Conservation (phyloP, 2,888 invertebrate genomes). For the Polia nebulosa region DNA sequence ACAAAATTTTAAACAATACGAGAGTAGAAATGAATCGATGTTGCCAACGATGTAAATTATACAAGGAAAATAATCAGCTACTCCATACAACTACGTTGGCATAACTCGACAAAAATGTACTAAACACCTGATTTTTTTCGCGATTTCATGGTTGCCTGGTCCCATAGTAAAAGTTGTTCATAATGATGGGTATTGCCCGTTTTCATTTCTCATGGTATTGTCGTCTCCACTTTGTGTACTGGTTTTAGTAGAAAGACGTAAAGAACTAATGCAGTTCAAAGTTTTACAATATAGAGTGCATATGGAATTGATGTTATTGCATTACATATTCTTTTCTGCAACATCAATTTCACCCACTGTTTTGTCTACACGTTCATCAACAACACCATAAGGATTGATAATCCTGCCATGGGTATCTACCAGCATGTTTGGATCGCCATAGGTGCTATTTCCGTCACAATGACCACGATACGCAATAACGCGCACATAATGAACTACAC, state of each 20-base stretch:
- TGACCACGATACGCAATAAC: slow-evolving; percentile 39
- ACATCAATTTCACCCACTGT: not conserved
- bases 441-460: slow-evolving; percentile 35
- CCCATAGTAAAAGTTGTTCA: no score
- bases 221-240: no score
- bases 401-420: not conserved
- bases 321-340: not conserved
- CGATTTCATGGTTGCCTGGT: no score
- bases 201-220: no score
- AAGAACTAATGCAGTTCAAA: not conserved
- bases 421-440: slow-evolving; percentile 12
- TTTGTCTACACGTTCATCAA: not conserved
- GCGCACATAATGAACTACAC: slow-evolving; percentile 36
- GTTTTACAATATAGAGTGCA: not conserved
- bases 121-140: no score
- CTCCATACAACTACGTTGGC: no score
- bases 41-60: not conserved
- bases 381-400: not conserved
- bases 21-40: no score
- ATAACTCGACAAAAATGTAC: no score
- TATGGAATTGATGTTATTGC: not conserved
- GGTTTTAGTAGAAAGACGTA: no score
- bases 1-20: not conserved
- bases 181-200: no score
- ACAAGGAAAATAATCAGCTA: no score